Base-by-base conservation (phyloP, 1,140 invertebrate genomes). In the Drosophila oshimai region DNA sequence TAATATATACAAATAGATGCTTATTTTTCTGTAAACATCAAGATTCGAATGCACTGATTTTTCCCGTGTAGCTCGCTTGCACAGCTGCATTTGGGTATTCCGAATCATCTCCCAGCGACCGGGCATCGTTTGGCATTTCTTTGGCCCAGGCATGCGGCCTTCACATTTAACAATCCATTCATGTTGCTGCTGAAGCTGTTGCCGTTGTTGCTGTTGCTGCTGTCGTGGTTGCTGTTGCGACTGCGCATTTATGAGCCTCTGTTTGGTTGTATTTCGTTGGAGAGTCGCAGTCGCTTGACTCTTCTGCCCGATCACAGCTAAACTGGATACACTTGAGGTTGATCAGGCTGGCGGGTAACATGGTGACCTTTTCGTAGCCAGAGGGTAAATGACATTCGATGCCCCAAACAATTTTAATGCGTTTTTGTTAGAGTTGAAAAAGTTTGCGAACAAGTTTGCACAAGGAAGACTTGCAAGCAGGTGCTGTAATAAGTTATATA, bases 241-340 rank as follows among this genome's bases (percentile, higher is more conserved):
- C 80, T 86, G 79, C 75, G 79, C 79, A 84, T 75, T 84, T 84
- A 83, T 83, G 74, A 78, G 62, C 13, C 45, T 67, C 34, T 44
- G 53, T 51, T 74, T 68, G 61, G 42, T 36, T 46, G 46, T 31
- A 61, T 61, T 22, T 34, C 41, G 45, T 29, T 74, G 17, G 67
- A 18, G 28, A 42, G 18, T 33, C n/a, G 31, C 18, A 24, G 18
- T 31, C 24, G 28, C 3, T 13, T 26, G 64, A 28, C 41, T 70
- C 64, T 69, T 70, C 65, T 70, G 64, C 67, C 42, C 12, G 34
- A 49, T 39, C 42, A 4, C 12, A 15, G 57, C 28, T 9, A 65
- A 65, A 65, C 61, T 65, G 61, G 61, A 50, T 20, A 9, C 15
- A 4, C 33, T 20, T 5, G 26, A 64, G 58, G 58, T 65, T 64